Conservation (phyloP, 2,888 invertebrate species). For the Orthonevra nobilis region DNA sequence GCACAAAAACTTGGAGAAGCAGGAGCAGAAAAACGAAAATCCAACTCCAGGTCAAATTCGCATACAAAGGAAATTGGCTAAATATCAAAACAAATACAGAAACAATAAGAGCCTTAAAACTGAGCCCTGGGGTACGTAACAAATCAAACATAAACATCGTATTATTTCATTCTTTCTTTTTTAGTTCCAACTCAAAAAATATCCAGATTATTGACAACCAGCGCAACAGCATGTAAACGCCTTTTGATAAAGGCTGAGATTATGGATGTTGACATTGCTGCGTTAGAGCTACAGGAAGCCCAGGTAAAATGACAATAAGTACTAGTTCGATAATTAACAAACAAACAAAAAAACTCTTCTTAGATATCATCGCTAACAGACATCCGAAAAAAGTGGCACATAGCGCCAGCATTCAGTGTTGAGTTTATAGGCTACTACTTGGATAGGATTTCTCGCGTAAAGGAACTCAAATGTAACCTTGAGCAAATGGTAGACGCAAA, state of each 20-base stretch:
- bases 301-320: conserved; percentile 81
- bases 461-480: conserved; percentile 88
- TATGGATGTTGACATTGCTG: conserved; percentile 93
- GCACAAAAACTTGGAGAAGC: conserved; percentile 82
- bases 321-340: neutral
- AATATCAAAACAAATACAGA: conserved; percentile 91
- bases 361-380: conserved; percentile 89
- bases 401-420: conserved; percentile 95
- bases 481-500: conserved; percentile 89
- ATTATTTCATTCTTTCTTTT: neutral
- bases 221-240: conserved; percentile 92
- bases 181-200: conserved; percentile 96
- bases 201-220: conserved; percentile 93
- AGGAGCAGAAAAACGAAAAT: conserved; percentile 73
- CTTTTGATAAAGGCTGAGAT: conserved; percentile 92
- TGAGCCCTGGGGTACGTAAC: conserved; percentile 89
- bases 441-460: conserved; percentile 91
- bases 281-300: conserved; percentile 90
- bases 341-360: conserved; percentile 13
- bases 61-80: conserved; percentile 89
- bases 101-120: conserved; percentile 87
- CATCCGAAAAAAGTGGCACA: conserved; percentile 95
- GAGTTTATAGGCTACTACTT: conserved; percentile 97
- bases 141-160: too few relatives aligned
- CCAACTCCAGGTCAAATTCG: conserved; percentile 86